Evolutionary conservation across 2,888 invertebrate genomes (phyloP).

Genomic region (Thelaira solivaga): DNA sequence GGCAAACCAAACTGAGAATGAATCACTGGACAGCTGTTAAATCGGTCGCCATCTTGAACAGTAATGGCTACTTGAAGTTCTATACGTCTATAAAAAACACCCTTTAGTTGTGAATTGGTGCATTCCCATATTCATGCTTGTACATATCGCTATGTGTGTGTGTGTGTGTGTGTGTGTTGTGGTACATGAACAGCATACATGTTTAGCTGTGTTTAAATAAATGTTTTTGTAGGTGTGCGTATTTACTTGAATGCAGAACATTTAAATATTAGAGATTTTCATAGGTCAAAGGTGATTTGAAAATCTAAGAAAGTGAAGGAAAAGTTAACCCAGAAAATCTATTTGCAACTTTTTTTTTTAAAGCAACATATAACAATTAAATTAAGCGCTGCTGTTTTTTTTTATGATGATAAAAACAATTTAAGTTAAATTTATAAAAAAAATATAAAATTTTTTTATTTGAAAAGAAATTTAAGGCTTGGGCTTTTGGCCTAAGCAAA

Average conservation of each 20-base stretch:
- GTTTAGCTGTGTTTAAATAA: neutral
- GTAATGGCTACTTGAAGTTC: too few species aligned
- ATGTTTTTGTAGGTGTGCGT: neutral
- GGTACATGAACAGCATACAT: too few species aligned
- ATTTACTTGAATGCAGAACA: slow-evolving; percentile 26
- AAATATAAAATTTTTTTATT: neutral
- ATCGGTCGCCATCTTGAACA: too few species aligned
- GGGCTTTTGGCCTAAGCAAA: too few species aligned
- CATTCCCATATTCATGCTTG: neutral
- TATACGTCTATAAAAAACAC: too few species aligned
- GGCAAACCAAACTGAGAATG: too few species aligned
- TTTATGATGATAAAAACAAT: too few species aligned
- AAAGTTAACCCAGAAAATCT: neutral
- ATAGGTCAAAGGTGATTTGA: slow-evolving; percentile 32
- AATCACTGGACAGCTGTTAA: too few species aligned
- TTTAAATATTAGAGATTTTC: slow-evolving; percentile 30
- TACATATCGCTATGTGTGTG: neutral
- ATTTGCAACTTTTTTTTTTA: neutral
- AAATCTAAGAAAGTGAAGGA: neutral
- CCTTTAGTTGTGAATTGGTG: neutral
- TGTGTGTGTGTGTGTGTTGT: neutral
- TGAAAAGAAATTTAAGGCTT: too few species aligned
- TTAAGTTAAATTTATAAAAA: neutral
- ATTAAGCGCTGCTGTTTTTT: too few species aligned
- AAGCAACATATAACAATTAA: neutral